phyloP scores from a whole-genome alignment of 2,888 invertebrate species.

The Ennomos fuscantarius region DNA sequence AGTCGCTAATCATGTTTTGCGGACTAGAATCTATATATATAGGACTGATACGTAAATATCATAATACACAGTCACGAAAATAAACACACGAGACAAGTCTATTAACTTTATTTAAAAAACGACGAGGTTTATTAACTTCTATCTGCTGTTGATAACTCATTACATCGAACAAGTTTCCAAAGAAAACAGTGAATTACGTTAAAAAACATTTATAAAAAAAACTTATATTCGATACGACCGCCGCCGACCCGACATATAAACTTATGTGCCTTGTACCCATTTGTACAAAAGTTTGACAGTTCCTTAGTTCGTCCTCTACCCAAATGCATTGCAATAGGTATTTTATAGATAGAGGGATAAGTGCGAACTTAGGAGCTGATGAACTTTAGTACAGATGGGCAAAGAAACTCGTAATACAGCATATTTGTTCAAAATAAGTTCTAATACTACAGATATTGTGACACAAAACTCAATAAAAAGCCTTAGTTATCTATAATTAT shows the following conservation, averaged over 20 bases:
- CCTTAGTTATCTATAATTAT: too few relatives aligned
- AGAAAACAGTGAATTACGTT: constrained; percentile 8
- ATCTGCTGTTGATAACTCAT: constrained; percentile 17
- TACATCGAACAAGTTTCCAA: constrained; percentile 3
- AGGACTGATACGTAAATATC: too few relatives aligned
- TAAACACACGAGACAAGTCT: constrained; percentile 9
- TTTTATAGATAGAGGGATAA: too few relatives aligned
- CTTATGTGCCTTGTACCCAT: too few relatives aligned
- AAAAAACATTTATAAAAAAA: background rate
- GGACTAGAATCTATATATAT: too few relatives aligned
- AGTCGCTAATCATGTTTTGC: too few relatives aligned
- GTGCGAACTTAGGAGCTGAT: too few relatives aligned
- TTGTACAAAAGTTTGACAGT: too few relatives aligned
- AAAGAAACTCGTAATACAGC: background rate
- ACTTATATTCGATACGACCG: constrained; percentile 11
- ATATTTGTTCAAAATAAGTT: constrained; percentile 10
- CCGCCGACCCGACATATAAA: too few relatives aligned
- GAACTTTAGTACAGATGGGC: too few relatives aligned
- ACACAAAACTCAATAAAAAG: background rate
- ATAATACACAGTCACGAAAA: background rate
- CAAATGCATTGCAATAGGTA: too few relatives aligned
- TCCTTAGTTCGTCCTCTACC: too few relatives aligned
- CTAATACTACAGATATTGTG: background rate
- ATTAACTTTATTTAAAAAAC: constrained; percentile 16
- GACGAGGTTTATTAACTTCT: constrained; percentile 3